Evolutionary conservation across 2,113 vertebrate genomes (phyloP).

Genomic region (Oncorhynchus gorbuscha): DNA sequence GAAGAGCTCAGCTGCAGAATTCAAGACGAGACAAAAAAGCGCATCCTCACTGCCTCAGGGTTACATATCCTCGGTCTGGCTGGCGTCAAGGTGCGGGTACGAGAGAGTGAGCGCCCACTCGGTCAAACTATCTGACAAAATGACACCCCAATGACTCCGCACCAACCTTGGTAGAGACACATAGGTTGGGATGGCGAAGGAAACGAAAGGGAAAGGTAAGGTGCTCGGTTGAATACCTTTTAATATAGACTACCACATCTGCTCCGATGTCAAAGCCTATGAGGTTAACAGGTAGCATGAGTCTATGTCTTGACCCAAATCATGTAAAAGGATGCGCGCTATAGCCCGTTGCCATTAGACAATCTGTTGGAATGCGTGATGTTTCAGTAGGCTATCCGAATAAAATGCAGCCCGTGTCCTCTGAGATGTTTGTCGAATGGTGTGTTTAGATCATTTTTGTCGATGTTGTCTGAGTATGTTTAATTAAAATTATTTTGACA

Average conservation of each 20-base stretch:
- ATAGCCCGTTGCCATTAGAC: constrained; percentile 25
- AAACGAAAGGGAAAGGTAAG: constrained; percentile 71
- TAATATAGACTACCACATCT: not conserved
- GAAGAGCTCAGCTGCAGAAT: constrained; percentile 30
- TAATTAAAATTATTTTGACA: too few species aligned
- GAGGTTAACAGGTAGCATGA: constrained; percentile 62
- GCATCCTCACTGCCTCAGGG: constrained; percentile 23
- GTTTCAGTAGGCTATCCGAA: not conserved
- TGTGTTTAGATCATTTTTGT: not conserved
- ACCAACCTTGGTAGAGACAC: constrained; percentile 8
- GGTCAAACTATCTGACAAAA: constrained; percentile 42
- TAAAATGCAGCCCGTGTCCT: not conserved
- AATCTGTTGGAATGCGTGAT: constrained; percentile 68
- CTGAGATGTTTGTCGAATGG: not conserved
- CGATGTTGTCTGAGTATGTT: too few species aligned
- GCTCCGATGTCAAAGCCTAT: not conserved
- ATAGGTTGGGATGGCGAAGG: constrained; percentile 71
- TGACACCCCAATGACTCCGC: constrained; percentile 12
- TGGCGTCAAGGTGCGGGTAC: constrained; percentile 52
- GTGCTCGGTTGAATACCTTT: not conserved
- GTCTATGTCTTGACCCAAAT: constrained; percentile 7
- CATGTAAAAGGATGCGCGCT: constrained; percentile 7
- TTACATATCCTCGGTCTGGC: constrained; percentile 21
- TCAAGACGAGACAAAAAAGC: constrained; percentile 22
- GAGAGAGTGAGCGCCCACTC: constrained; percentile 35